phyloP scores from a whole-genome alignment of 2,113 vertebrate genomes.

The Thalassoma bifasciatum region DNA sequence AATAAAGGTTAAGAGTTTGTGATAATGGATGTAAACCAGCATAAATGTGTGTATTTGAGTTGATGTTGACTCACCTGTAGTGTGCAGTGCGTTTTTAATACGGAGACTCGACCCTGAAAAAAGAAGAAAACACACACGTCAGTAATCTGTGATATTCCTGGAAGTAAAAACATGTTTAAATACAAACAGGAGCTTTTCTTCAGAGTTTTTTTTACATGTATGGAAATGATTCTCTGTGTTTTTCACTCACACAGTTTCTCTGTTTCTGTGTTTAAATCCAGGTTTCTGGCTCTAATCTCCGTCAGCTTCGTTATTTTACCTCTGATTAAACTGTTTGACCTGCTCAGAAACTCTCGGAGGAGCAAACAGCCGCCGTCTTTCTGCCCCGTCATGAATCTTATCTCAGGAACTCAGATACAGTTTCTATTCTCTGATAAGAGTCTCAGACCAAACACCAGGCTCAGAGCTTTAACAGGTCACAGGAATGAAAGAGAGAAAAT shows the following conservation, averaged over 20 bases:
- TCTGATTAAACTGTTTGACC: background rate
- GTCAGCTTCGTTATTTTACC: background rate
- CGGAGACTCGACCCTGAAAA: constrained; percentile 57
- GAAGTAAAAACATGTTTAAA: too few species aligned
- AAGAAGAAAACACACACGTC: constrained; percentile 9
- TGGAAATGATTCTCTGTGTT: too few species aligned
- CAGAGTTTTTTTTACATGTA: too few species aligned
- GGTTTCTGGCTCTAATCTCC: too few species aligned
- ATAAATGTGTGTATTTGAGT: too few species aligned
- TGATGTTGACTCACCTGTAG: constrained; percentile 41
- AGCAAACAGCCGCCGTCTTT: constrained; percentile 9
- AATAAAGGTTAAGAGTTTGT: too few species aligned
- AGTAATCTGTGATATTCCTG: too few species aligned
- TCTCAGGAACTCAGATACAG: constrained; percentile 8
- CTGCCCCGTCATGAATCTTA: constrained; percentile 11
- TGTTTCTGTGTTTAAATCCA: too few species aligned
- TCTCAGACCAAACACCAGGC: background rate
- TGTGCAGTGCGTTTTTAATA: constrained; percentile 42
- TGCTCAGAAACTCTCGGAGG: background rate
- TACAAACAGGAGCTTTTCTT: too few species aligned
- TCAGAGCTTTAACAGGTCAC: background rate
- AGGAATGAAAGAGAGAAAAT: background rate
- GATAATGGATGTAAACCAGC: too few species aligned
- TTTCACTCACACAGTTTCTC: background rate
- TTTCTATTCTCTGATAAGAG: constrained; percentile 3